A percentile compares a stretch with the other conserved stretches of the same genome.
phyloP scores from a whole-genome alignment of 2,888 invertebrate genomes.

The Micropterix aruncella region DNA sequence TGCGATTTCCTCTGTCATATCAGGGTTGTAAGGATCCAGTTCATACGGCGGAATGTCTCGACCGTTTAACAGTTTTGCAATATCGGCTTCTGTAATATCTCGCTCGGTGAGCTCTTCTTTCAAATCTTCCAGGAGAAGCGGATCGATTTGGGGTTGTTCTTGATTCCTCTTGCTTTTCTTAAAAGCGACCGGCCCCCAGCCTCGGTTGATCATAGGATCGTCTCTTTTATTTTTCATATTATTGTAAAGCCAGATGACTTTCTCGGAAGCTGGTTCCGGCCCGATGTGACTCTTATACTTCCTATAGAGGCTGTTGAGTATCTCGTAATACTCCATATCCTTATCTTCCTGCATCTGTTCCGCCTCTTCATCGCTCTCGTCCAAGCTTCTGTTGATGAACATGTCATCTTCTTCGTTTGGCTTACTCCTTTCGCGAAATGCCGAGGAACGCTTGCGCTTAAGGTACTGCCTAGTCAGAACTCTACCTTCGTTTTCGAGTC shows the following conservation, averaged over 20 bases:
- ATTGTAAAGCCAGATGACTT: slow-evolving; percentile 32
- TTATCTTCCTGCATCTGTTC: slow-evolving; percentile 24
- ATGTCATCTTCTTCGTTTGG: slow-evolving; percentile 29
- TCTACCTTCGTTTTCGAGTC: slow-evolving; percentile 2
- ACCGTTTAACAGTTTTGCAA: slow-evolving; percentile 16
- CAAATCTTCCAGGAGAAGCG: neutral
- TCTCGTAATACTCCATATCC: slow-evolving; percentile 37
- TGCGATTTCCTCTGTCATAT: slow-evolving; percentile 31
- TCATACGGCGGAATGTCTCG: slow-evolving; percentile 23
- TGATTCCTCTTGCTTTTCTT: slow-evolving; percentile 32
- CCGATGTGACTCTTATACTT: slow-evolving; percentile 36
- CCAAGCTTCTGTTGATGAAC: slow-evolving; percentile 25
- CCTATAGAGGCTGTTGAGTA: slow-evolving; percentile 40
- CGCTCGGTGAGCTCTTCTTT: slow-evolving; percentile 17
- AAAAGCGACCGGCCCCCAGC: slow-evolving; percentile 37
- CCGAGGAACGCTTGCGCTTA: slow-evolving; percentile 23
- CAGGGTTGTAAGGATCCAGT: slow-evolving; percentile 29
- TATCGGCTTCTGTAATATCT: slow-evolving; percentile 22
- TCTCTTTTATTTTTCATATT: slow-evolving; percentile 31
- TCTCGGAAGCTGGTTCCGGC: slow-evolving; percentile 24
- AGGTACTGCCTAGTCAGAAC: slow-evolving; percentile 6
- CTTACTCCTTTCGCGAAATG: slow-evolving; percentile 31
- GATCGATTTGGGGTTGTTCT: neutral
- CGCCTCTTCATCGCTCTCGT: slow-evolving; percentile 19
- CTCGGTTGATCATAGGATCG: slow-evolving; percentile 10